Base-by-base conservation (phyloP, 2,888 invertebrate species). In the Carcina quercana region DNA sequence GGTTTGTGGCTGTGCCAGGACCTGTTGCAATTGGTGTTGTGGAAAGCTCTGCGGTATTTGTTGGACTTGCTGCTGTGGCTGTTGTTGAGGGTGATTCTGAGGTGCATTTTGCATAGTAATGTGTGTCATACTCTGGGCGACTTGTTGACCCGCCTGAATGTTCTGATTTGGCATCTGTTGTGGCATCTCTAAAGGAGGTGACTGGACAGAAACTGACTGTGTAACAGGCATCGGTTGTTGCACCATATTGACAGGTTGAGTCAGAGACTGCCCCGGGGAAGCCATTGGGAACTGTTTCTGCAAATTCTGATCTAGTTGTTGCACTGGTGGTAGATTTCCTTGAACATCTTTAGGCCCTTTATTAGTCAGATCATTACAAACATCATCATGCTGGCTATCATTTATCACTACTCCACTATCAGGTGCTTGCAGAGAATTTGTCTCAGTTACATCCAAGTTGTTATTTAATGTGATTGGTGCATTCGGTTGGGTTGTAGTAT, bases 401-500 rank as follows among this genome's bases (percentile, higher is more conserved):
- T 82, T 84, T 42, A 85, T 75, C 32, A 84, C 84, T 43, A 83
- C 82, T 55, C 84, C 84, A 62, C 83, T 83, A 42, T 84, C 85
- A 0, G 85, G 85, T 45, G 83, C 84, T 49, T 80, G 78, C 45
- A 76, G 46, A 1, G 60, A 45, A 46, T 69, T 74, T 39, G 57
- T 67, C 51, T 84, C 79, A 7, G 71, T 62, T 30, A 73, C 66
- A 59, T 85, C 84, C 48, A 82, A 64, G 49, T 83, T 83, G 46
- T 85, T 84, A 48, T 83, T 82, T 50, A 82, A 64, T 20, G 74
- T 75, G 11, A 82, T 73, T 15, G 84, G 80, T 43, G 85, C 69
- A 63, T 76, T 83, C 38, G 73, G 83, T 48, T 86, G 86, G 35
- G 80, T 69, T 35, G 88, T 86, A 28, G 92, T 91, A 57, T 95